Evolutionary conservation across 2,113 vertebrate species (phyloP), one percentile per base, ranked within the genome.

Genomic region (Corydoras maculifer): DNA sequence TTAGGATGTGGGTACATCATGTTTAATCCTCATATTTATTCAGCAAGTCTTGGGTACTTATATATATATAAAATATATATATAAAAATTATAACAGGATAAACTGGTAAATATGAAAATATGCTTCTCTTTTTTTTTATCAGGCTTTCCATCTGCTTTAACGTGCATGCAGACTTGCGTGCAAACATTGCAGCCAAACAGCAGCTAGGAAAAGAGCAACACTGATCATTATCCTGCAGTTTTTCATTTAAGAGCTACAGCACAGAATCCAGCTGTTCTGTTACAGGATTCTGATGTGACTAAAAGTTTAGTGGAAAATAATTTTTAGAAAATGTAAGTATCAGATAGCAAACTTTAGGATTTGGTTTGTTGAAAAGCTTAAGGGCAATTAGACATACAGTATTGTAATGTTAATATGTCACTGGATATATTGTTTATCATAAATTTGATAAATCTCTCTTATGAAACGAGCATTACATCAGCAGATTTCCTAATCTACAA

Each of bases 101-200:
- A 14, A 35, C 9, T 15, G 8, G 15, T 25, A 70, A 43, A 60
- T 60, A 58, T 12, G 0, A 9, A 51, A n/a, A 61, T 25, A 12
- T 9, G 30, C 12, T 32, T 18, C 18, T 71, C 13, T 49, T 73
- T 25, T 25, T 25, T 69, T 49, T 70, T 73, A 76, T 79, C 77
- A 73, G 53, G 14, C 18, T 11, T 69, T 70, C 58, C 48, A 76
- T 79, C 70, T 70, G 77, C 51, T 25, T 57, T 9, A 31, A 14
- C 58, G 30, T n/a, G 67, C 58, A 75, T 51, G 67, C 25, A 59
- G 67, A 65, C n/a, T 66, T 55, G 29, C 50, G 9, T 53, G 65
- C 65, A 66, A 55, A 32, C 51, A 9, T 6, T 55, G 65, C 6
- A 55, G 65, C 30, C 65, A 54, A 66, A 55, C n/a, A 53, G 25